These are phyloP conservation scores for Myanophis thanlyinensis DNA, from an alignment of 2,113 vertebrate genomes.

Conservation along the genomic window DNA sequence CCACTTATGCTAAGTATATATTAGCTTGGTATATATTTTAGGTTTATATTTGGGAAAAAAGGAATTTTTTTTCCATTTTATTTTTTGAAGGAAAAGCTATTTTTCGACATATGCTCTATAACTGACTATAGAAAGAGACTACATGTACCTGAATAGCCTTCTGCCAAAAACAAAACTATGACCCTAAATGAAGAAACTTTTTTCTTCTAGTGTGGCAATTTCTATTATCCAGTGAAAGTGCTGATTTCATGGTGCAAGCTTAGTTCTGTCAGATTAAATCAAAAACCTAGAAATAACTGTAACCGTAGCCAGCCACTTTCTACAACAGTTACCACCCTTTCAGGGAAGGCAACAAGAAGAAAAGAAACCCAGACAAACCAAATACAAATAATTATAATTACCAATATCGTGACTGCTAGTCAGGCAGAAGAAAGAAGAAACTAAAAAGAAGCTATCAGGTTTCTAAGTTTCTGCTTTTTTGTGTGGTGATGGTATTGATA, in stretches of 20 bases:
- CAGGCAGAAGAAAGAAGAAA: constrained; percentile 42
- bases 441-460: constrained; percentile 66
- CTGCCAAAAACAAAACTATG: accelerated
- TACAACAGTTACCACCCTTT: constrained; percentile 43
- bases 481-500: constrained; percentile 57
- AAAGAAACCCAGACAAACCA: background rate
- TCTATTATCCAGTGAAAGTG: constrained; percentile 61
- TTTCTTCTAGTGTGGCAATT: constrained; percentile 59
- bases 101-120: background rate
- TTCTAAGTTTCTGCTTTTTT: constrained; percentile 62
- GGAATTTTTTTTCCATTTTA: background rate
- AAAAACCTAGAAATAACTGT: constrained; percentile 55
- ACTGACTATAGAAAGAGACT: background rate
- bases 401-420: constrained; percentile 41
- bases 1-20: background rate
- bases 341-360: background rate
- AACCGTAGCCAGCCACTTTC: constrained; percentile 33
- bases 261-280: constrained; percentile 67
- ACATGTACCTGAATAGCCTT: background rate
- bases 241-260: constrained; percentile 60
- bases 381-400: constrained; percentile 3
- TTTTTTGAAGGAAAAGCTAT: background rate
- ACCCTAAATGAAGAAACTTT: constrained; percentile 32
- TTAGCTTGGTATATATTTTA: background rate
- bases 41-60: background rate